phyloP scores from a whole-genome alignment of 2,888 invertebrate genomes.

The Cataglyphis livida region DNA sequence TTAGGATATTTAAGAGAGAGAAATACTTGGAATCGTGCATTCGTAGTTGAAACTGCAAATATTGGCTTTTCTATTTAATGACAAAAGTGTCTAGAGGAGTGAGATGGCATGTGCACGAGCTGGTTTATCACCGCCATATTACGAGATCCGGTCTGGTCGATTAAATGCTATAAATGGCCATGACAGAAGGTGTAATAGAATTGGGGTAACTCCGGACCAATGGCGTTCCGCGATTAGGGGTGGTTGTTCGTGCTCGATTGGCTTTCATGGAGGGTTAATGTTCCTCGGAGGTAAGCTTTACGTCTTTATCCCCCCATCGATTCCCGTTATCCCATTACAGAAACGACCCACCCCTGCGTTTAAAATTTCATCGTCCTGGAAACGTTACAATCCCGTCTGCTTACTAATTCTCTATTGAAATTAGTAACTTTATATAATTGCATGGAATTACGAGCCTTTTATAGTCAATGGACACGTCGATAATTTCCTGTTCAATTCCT shows the following conservation, averaged over 20 bases:
- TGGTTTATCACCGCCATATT: constrained; percentile 56
- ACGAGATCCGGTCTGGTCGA: constrained; percentile 50
- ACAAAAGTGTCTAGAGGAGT: constrained; percentile 18
- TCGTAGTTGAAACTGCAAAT: background rate
- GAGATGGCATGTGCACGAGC: constrained; percentile 36
- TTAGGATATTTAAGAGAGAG: background rate
- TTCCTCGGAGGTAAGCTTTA: constrained; percentile 22
- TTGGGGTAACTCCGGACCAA: constrained; percentile 59
- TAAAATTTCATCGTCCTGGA: constrained; percentile 53
- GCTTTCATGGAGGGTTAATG: constrained; percentile 55
- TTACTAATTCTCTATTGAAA: constrained; percentile 32
- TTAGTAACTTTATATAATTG: constrained; percentile 45
- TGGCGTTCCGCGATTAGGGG: constrained; percentile 48
- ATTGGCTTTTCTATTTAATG: constrained; percentile 34
- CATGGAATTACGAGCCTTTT: constrained; percentile 45
- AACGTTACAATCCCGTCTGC: constrained; percentile 11
- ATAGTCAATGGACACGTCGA: background rate
- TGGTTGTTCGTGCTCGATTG: constrained; percentile 60
- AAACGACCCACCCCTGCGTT: constrained; percentile 42
- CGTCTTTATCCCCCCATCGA: constrained; percentile 52
- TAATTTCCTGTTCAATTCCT: background rate
- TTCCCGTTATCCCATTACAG: constrained; percentile 54
- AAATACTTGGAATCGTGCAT: background rate
- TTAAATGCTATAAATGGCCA: constrained; percentile 57
- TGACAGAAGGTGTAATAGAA: constrained; percentile 61